Percentiles rank a stretch among this genome's conserved stretches.
Evolutionary conservation across 2,113 vertebrate species (phyloP).

Genomic region (Stigmatopora argus): DNA sequence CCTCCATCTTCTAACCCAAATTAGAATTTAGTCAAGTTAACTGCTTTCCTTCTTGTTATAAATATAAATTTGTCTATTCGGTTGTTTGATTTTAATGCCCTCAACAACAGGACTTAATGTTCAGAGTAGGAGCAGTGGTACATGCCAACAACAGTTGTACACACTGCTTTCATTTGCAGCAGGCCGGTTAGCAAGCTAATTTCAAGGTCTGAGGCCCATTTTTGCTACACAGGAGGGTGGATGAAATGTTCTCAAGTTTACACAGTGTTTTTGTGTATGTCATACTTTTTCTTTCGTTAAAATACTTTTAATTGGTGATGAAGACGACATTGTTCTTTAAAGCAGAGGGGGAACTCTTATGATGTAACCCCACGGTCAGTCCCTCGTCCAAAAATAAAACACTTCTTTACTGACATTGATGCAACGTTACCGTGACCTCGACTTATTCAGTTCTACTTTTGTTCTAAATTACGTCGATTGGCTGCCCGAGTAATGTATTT

Average conservation of each 20-base stretch:
- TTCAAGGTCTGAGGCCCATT: constrained; percentile 52
- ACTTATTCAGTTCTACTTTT: not conserved
- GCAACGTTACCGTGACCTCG: not conserved
- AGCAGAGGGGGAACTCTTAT: constrained; percentile 15
- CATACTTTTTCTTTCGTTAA: not conserved
- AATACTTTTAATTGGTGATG: not conserved
- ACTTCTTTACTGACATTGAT: not conserved
- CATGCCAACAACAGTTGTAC: not conserved
- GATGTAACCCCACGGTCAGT: not conserved
- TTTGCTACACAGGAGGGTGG: constrained; percentile 11
- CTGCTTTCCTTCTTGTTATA: constrained; percentile 16
- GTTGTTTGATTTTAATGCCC: too few species aligned
- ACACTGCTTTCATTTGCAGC: not conserved
- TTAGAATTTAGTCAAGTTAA: constrained; percentile 16
- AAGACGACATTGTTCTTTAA: not conserved
- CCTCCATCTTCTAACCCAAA: constrained; percentile 29
- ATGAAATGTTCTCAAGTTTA: constrained; percentile 38
- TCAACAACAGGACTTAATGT: not conserved
- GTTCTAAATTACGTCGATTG: not conserved
- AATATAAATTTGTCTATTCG: constrained; percentile 13
- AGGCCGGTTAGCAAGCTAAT: constrained; percentile 50
- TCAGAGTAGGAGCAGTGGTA: not conserved
- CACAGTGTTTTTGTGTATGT: constrained; percentile 3
- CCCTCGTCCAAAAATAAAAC: not conserved
- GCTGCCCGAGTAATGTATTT: constrained; percentile 9